Base-by-base conservation (phyloP, 2,888 invertebrate genomes). In the Melieria omissa region DNA sequence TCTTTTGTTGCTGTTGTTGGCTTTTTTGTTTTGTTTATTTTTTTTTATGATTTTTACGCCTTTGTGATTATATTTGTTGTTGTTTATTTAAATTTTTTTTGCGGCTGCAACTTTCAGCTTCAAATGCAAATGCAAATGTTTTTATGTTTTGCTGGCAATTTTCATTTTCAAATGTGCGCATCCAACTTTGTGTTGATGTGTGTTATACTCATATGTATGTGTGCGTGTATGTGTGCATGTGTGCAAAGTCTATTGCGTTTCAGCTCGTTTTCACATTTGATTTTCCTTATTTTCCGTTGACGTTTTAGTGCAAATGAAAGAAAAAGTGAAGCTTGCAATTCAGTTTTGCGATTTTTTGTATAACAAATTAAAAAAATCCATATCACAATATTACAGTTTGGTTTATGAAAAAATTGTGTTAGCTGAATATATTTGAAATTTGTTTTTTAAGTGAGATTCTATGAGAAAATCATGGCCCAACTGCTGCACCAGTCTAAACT, bases 1-100 rank as follows among this genome's bases (percentile, higher is more conserved):
- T 58, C 41, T 41, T 29, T 10, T 58, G 10, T 41, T n/a, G 8
- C 9, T n/a, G 58, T 12, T n/a, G 14, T 12, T 16, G 7, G 4
- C 14, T 16, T 12, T 9, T 14, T 12, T 14, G 45, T n/a, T 45
- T 64, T 29, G 29, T 55, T 44, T 55, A 44, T 29, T 46, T 46
- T 55, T 16, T 44, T 29, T 6, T 16, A 29, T 41, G 4, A 16
- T 12, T 8, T 29, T 45, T 57, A 10, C 12, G 14, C 14, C 52
- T 66, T n/a, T 46, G n/a, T 63, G 3, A 42, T 12, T 60, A 49
- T 46, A 45, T 62, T 44, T 62, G 10, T 62, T 10, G 42, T 42
- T 44, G 5, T 12, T 8, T 12, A 3, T 12, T 46, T 62, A 2
- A 44, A n/a, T 46, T 5, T 29, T 10, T 61, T 42, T 62, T 62